phyloP scores from a whole-genome alignment of 92 coral and sea anemone genomes.

The Paramuricea clavata region DNA sequence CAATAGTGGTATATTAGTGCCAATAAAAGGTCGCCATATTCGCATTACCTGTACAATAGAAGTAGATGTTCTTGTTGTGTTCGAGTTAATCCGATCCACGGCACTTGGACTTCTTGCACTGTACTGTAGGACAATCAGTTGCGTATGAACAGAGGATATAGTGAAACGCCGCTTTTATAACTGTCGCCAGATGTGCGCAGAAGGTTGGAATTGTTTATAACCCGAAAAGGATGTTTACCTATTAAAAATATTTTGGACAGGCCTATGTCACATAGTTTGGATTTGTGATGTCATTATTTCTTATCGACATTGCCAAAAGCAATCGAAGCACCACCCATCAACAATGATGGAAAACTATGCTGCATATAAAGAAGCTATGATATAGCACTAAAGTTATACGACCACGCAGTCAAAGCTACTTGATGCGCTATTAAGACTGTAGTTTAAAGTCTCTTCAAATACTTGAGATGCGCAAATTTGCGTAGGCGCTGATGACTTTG shows the following conservation, averaged over 20 bases:
- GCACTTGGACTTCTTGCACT: not conserved
- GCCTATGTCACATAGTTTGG: not conserved
- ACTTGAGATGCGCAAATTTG: not conserved
- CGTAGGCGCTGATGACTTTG: conserved; percentile 4
- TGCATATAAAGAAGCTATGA: not conserved
- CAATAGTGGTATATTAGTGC: too few species aligned
- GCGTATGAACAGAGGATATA: not conserved
- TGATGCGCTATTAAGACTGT: not conserved
- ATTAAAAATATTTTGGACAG: not conserved
- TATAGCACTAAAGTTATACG: not conserved
- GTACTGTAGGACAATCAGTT: not conserved
- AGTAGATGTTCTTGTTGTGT: not conserved
- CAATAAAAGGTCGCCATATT: too few species aligned
- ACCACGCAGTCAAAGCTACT: not conserved
- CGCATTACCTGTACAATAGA: not conserved
- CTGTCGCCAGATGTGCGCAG: not conserved
- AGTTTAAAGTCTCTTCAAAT: not conserved
- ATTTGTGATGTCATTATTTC: conserved; percentile 7
- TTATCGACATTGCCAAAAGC: not conserved
- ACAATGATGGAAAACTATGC: not conserved
- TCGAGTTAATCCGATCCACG: not conserved
- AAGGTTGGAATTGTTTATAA: not conserved
- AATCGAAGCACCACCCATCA: not conserved
- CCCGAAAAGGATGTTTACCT: conserved; percentile 22
- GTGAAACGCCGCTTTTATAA: not conserved